Evolutionary conservation across 2,797 vertebrate genomes (phyloP).

Genomic region (Novumbra hubbsi): DNA sequence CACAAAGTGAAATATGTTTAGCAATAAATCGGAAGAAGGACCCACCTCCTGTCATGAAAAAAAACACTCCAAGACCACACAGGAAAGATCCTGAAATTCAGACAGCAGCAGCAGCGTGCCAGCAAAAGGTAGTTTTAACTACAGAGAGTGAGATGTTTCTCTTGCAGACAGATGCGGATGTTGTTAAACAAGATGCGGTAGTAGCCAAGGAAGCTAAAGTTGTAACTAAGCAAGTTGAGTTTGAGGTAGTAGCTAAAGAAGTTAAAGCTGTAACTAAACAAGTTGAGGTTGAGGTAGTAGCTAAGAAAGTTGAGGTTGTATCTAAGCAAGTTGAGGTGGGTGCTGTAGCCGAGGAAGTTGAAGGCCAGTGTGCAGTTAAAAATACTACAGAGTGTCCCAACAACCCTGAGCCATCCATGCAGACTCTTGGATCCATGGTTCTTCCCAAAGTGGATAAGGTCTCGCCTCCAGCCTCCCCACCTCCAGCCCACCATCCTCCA

Average conservation of each 20-base stretch:
- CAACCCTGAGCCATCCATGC: conserved; percentile 4
- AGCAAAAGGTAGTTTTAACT: conserved; percentile 12
- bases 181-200: background rate
- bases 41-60: conserved; percentile 68
- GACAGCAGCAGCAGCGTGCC: conserved; percentile 10
- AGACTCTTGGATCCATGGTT: conserved; percentile 36
- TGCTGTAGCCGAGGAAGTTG: background rate
- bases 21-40: conserved; percentile 47
- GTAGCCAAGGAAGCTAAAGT: background rate
- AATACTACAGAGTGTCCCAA: background rate
- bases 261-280: background rate
- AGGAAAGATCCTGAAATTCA: conserved; percentile 39
- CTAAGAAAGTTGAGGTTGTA: background rate
- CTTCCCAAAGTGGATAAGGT: conserved; percentile 46
- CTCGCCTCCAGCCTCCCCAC: conserved; percentile 81
- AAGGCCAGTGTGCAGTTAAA: conserved; percentile 20
- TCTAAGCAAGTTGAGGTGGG: background rate
- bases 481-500: conserved; percentile 85
- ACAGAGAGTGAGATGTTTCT: conserved; percentile 24
- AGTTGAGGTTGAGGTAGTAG: background rate
- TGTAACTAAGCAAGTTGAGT: too few species aligned
- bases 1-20: conserved; percentile 6
- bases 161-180: conserved; percentile 23
- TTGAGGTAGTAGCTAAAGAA: background rate
- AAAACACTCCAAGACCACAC: conserved; percentile 37